phyloP scores from a whole-genome alignment of 2,888 invertebrate genomes.

The Oxycera nigricornis region DNA sequence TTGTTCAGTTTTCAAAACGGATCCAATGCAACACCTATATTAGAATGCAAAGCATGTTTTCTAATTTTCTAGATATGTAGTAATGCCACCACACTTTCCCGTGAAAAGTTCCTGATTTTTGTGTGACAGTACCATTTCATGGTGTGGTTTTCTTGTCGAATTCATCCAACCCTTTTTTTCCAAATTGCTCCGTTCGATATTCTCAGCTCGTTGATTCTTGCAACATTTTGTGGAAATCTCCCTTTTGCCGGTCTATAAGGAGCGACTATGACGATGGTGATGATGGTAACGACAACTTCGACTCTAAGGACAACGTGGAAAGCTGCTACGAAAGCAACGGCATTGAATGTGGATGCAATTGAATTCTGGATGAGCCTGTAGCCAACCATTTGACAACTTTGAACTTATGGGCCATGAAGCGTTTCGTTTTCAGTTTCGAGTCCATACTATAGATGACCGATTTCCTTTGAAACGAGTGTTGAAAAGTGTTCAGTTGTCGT shows the following conservation, averaged over 20 bases:
- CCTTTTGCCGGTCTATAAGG: neutral
- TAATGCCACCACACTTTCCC: neutral
- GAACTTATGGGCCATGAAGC: neutral
- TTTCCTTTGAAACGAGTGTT: neutral
- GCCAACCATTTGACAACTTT: neutral
- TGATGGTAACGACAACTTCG: neutral
- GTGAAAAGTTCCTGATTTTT: no score
- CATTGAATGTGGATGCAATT: neutral
- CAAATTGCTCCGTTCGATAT: constrained; percentile 43
- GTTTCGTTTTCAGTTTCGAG: neutral
- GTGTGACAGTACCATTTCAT: no score
- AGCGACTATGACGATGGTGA: neutral
- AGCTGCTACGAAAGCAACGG: neutral
- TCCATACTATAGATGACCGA: neutral
- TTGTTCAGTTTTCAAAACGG: neutral
- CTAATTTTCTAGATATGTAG: neutral
- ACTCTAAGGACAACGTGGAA: neutral
- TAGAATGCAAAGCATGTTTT: neutral
- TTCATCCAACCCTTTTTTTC: neutral
- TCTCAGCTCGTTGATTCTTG: constrained; percentile 40
- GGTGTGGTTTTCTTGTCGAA: no score
- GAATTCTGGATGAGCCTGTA: neutral
- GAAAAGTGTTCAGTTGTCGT: no score
- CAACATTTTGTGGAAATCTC: constrained; percentile 21
- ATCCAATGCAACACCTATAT: neutral